Conservation (phyloP, 2,888 invertebrate genomes). For the Phortica magna region DNA sequence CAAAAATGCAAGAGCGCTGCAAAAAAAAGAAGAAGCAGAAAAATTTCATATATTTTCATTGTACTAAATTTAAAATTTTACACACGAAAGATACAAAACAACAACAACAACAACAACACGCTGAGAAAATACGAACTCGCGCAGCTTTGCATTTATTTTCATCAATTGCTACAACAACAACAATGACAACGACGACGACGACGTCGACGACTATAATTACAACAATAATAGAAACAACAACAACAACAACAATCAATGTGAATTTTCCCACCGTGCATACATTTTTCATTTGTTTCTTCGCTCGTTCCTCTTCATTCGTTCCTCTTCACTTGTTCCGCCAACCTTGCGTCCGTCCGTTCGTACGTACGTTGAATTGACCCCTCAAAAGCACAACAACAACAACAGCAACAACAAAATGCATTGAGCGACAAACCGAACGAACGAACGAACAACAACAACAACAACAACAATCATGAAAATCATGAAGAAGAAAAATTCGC, state of each 20-base stretch:
- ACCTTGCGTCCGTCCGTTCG: background rate
- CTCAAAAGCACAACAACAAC: background rate
- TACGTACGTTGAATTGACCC: too few species aligned
- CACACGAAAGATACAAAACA: constrained; percentile 13
- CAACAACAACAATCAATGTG: constrained; percentile 12
- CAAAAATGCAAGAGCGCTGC: constrained; percentile 11
- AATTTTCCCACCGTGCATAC: constrained; percentile 27
- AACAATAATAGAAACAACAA: constrained; percentile 4
- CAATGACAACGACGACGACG: constrained; percentile 12
- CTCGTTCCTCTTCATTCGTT: background rate
- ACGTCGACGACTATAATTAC: background rate
- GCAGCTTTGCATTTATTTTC: constrained; percentile 9
- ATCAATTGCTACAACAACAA: constrained; percentile 16
- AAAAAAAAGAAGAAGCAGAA: background rate
- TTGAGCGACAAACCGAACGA: constrained; percentile 57
- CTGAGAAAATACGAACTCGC: background rate
- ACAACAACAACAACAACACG: constrained; percentile 4
- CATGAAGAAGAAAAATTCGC: too few species aligned
- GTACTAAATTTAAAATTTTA: constrained; percentile 21
- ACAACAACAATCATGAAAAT: background rate
- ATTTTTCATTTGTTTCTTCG: background rate
- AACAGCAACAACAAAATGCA: constrained; percentile 35
- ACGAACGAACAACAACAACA: constrained; percentile 27
- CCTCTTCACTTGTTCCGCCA: background rate
- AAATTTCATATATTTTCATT: constrained; percentile 11